These are phyloP conservation scores for Percina caprodes DNA, from an alignment of 2,113 vertebrate species.

Conservation along the genomic window DNA sequence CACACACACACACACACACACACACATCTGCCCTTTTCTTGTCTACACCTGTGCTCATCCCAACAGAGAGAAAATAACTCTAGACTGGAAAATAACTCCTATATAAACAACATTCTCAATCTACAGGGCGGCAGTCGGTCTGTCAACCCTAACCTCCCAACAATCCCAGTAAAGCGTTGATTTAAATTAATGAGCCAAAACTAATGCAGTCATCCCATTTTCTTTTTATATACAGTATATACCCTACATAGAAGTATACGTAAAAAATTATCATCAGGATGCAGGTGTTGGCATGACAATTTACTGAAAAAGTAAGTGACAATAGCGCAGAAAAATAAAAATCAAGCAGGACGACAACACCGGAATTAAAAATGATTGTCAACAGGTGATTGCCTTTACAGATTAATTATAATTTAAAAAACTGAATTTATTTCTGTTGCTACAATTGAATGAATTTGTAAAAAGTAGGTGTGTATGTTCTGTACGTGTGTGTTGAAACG, in stretches of 20 bases:
- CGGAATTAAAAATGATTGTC: constrained; percentile 82
- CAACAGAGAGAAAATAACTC: constrained; percentile 70
- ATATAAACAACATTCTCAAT: constrained; percentile 77
- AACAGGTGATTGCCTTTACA: constrained; percentile 79
- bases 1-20: no score
- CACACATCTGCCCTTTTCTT: constrained; percentile 54
- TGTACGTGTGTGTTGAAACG: constrained; percentile 26
- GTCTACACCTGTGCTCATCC: constrained; percentile 55
- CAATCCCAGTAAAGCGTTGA: constrained; percentile 55
- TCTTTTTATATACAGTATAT: constrained; percentile 80
- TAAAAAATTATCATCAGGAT: constrained; percentile 64
- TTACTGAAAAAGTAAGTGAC: constrained; percentile 36
- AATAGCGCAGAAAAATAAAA: constrained; percentile 22
- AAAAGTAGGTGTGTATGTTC: constrained; percentile 30
- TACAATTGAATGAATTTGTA: constrained; percentile 69
- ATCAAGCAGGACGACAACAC: constrained; percentile 52
- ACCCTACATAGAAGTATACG: constrained; percentile 72
- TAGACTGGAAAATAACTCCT: constrained; percentile 76
- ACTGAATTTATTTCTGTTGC: constrained; percentile 74
- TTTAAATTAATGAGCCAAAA: constrained; percentile 80
- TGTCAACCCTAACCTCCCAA: constrained; percentile 37
- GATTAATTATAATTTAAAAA: constrained; percentile 73
- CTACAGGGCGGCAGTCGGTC: constrained; percentile 53
- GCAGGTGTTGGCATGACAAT: constrained; percentile 62
- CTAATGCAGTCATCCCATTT: constrained; percentile 71